Base-by-base conservation (phyloP, 2,797 vertebrate genomes). In the Paramormyrops hopkinsi region DNA sequence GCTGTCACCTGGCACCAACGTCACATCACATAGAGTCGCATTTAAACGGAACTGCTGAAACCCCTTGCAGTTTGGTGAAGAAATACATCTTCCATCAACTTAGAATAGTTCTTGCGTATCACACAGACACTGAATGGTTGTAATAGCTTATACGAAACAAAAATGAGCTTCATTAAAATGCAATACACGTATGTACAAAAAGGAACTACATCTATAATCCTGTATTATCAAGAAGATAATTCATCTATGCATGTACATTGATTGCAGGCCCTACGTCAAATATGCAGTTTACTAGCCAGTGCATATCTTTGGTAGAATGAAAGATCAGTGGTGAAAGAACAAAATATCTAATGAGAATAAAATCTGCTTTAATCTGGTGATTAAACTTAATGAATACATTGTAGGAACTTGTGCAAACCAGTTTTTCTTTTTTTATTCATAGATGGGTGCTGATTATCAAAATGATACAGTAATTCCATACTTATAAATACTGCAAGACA, bases 1-100 rank as follows among this genome's bases (percentile, higher is more conserved):
- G 85, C 96, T 95, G 93, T 97, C 96, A 1, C 95, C 96, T 14
- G 96, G 94, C 90, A 96, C 89, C 92, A 97, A 85, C 88, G 94
- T 91, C 0, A 97, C 96, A 19, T 97, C 96, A 89, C 96, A 97
- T 14, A 97, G 94, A 3, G 95, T 93, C 50, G 94, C 90, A 22
- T 95, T 93, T 44, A 46, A 89, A 8, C 96, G 95, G 54, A 97
- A 96, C 59, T 44, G 8, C 59, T 97, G 92, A 22, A 96, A 92
- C 8, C 96, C 96, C 96, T 97, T 85, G 54, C 4, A 76, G 9
- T n/a, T 50, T 37, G 56, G 22, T 14, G 69, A 44, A 90, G 37
- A 54, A 25, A 50, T 59, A 29, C 25, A 91, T 14, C 6, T 91
- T 41, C 4, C 11, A 37, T 65, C 2, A 84, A 5, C 41, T 9